Conservation (phyloP, 2,888 invertebrate species). For the Hydraecia micacea region DNA sequence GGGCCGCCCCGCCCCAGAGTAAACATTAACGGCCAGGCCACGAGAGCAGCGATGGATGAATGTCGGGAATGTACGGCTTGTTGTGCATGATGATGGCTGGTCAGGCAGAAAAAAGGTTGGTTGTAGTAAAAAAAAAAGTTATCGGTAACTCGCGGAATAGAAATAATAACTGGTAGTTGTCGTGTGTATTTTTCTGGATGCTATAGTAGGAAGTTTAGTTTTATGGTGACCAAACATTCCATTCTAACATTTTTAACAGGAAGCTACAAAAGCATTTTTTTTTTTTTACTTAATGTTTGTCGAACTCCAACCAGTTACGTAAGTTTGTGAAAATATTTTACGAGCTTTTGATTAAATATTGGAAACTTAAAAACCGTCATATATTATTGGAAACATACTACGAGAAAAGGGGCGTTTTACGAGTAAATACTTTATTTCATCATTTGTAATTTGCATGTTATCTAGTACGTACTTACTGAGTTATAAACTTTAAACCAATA, state of each 20-base stretch:
- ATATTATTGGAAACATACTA: not conserved
- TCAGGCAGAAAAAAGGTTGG: not conserved
- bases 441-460: not conserved
- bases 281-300: no score
- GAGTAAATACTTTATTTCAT: not conserved
- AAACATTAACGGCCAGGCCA: constrained; percentile 62
- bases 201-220: not conserved
- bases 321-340: not conserved
- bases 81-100: not conserved
- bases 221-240: not conserved
- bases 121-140: not conserved
- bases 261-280: no score
- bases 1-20: constrained; percentile 59
- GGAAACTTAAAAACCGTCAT: not conserved
- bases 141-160: not conserved
- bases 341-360: not conserved
- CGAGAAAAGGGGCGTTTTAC: not conserved
- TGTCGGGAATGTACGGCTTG: not conserved
- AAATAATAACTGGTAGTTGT: not conserved
- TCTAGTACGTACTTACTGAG: not conserved
- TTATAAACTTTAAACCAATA: not conserved
- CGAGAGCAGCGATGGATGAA: constrained; percentile 31
- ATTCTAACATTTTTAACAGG: not conserved
- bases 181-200: not conserved
- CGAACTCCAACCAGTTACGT: not conserved